Evolutionary conservation across 2,113 vertebrate species (phyloP).

Genomic region (Hemibagrus wyckioides): DNA sequence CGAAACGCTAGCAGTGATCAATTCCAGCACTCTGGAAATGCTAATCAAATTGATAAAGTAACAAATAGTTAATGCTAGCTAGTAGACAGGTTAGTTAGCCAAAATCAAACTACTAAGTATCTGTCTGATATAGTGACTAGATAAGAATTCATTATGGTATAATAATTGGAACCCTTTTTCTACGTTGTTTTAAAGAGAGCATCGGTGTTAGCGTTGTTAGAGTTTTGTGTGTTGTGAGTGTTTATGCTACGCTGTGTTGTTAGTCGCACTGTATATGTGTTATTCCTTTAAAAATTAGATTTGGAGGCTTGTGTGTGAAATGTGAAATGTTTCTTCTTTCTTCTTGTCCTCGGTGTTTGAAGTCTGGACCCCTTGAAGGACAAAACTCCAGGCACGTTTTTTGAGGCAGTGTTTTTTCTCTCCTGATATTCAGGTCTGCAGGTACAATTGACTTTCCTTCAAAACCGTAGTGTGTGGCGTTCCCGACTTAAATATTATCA

Average conservation of each 20-base stretch:
- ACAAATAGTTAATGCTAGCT: neutral
- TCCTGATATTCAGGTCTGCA: conserved; percentile 19
- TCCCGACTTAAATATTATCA: conserved; percentile 26
- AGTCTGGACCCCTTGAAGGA: neutral
- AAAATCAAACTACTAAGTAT: neutral
- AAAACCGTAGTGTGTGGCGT: neutral
- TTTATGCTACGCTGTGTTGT: neutral
- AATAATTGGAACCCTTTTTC: neutral
- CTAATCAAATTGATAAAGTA: neutral
- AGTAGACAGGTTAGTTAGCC: conserved; percentile 9
- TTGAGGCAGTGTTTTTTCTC: neutral
- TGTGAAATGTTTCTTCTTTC: neutral
- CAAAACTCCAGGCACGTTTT: neutral
- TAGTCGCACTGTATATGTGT: neutral
- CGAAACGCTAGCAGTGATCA: neutral
- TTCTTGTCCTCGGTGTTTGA: neutral
- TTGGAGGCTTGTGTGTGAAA: too few species aligned
- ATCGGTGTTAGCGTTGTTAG: neutral
- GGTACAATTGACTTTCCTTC: conserved; percentile 31
- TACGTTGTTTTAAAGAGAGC: neutral
- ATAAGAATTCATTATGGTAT: neutral
- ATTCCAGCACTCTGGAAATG: neutral
- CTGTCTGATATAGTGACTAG: neutral
- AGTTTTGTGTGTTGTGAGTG: conserved; percentile 10
- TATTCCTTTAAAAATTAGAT: neutral